Conservation (phyloP, 2,113 vertebrate genomes). For the Gorsachius goisagi region DNA sequence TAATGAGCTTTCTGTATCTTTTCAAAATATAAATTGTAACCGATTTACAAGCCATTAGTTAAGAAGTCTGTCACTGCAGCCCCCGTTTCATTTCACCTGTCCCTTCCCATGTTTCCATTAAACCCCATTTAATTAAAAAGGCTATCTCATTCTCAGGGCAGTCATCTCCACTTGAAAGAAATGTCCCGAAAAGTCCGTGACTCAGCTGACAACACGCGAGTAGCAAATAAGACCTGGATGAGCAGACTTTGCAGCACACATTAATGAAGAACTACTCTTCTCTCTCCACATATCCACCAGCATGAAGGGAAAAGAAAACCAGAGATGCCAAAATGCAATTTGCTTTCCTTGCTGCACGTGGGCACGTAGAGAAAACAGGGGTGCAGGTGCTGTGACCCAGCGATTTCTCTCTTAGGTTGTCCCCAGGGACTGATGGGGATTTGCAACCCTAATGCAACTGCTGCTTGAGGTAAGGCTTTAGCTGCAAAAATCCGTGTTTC, state of each 20-base stretch:
- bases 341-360: neutral
- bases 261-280: neutral
- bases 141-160: neutral
- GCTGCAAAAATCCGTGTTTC: neutral
- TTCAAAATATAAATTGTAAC: constrained; percentile 12
- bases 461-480: neutral
- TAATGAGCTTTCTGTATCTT: constrained; percentile 13
- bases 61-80: neutral
- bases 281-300: neutral
- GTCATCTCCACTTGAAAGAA: neutral
- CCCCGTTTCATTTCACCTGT: neutral
- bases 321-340: neutral
- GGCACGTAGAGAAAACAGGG: neutral
- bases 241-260: neutral
- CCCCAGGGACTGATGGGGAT: neutral
- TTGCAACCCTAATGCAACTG: neutral
- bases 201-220: neutral
- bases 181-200: neutral
- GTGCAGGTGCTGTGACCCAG: neutral
- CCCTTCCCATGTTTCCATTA: constrained; percentile 17
- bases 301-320: neutral
- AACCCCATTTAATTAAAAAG: constrained; percentile 4
- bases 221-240: too few relatives aligned
- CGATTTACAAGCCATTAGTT: constrained; percentile 3
- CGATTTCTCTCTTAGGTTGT: neutral